Conservation (phyloP, 2,888 invertebrate species). For the Dromius quadrimaculatus region DNA sequence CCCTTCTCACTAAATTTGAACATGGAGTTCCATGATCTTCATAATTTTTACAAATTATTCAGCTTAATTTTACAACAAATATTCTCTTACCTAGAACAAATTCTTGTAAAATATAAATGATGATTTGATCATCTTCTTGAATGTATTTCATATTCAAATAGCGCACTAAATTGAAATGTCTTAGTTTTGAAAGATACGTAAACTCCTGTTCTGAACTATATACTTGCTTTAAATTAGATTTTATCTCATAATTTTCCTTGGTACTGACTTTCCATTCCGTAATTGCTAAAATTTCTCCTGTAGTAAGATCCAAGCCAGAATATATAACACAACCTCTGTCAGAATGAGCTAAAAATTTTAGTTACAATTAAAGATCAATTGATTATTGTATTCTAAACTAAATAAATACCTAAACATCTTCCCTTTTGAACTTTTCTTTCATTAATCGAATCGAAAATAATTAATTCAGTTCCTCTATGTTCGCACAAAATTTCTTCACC, state of each 20-base stretch:
- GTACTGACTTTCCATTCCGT: conserved; percentile 80
- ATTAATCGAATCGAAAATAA: conserved; percentile 70
- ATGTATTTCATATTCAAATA: conserved; percentile 80
- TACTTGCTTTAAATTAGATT: conserved; percentile 71
- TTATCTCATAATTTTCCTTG: conserved; percentile 62
- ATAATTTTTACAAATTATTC: too few species aligned
- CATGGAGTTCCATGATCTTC: too few species aligned
- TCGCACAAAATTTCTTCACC: conserved; percentile 70
- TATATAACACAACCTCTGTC: conserved; percentile 80
- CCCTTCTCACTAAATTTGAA: too few species aligned
- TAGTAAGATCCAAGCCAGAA: conserved; percentile 80
- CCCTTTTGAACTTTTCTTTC: conserved; percentile 79
- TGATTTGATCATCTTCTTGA: conserved; percentile 73
- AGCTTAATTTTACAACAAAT: conserved; percentile 17
- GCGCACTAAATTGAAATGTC: conserved; percentile 79
- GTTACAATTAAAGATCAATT: not conserved
- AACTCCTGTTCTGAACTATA: conserved; percentile 83
- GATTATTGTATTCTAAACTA: not conserved
- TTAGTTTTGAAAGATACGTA: conserved; percentile 76
- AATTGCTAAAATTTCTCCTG: conserved; percentile 79
- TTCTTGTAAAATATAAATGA: conserved; percentile 78
- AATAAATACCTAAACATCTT: conserved; percentile 77
- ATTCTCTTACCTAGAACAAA: conserved; percentile 70
- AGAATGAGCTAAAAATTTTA: conserved; percentile 75
- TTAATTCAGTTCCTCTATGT: conserved; percentile 69